Evolutionary conservation across 2,113 vertebrate species (phyloP), one percentile per base, ranked within the genome.

Genomic region (Hippocampus barbouri): DNA sequence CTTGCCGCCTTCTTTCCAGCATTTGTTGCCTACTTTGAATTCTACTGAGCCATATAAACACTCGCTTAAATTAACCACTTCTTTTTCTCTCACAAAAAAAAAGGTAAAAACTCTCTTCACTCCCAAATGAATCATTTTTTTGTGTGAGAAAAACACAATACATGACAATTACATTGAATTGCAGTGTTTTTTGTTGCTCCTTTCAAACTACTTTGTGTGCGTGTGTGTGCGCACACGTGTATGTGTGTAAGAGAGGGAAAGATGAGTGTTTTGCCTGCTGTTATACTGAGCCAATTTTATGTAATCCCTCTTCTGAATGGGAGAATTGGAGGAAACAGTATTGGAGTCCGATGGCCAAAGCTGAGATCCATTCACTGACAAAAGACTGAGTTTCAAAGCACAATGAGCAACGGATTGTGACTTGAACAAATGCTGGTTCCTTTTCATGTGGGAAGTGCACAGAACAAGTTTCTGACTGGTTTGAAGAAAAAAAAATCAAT

Each of bases 271-370:
- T 85, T 87, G 83, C 79, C 74, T 67, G 20, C 53, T 75, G 78
- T 85, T 79, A 78, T 68, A 79, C 59, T 56, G 73, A 86, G 80
- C 85, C 85, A 85, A 87, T 85, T 87, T 85, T 65, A 70, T 68
- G 70, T 87, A 89, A 90, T 90, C 81, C 88, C 68, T 70, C 75
- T 78, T 84, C 83, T 66, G 78, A 88, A 73, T 83, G 77, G 77
- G 57, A 71, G 74, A 78, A 82, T 78, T 73, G 71, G 51, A 78
- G 69, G 72, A 79, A 78, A 74, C 63, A 65, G 54, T 72, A 71
- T 83, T 65, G 76, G 54, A 77, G 69, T 70, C 63, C 66, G 75
- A 83, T 80, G 74, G 80, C 84, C 77, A 79, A 77, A 80, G 71
- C 82, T 16, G 65, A 78, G 69, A 72, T 77, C 80, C 71, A 78